Base-by-base conservation (phyloP, 1,140 invertebrate species). In the Drosophila ficusphila region DNA sequence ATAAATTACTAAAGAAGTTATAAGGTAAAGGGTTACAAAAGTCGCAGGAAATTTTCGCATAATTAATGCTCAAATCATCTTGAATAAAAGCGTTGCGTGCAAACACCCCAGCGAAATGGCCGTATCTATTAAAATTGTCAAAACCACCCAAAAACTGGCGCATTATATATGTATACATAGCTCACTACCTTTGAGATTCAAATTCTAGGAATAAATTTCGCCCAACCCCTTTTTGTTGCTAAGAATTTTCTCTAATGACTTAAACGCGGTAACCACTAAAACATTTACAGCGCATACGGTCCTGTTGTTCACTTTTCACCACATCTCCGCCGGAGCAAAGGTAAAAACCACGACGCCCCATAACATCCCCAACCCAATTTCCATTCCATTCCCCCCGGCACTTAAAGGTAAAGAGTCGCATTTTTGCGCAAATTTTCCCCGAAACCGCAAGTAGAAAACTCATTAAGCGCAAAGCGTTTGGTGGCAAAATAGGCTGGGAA, bases 231-330 rank as follows among this genome's bases (percentile, higher is more conserved):
- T 76, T 75, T 65, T 47, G 52, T 69, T 52, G 68, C 54, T 52
- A 85, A 61, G 79, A 85, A 86, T 86, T 86, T 86, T 76, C 67
- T 81, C 82, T 86, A 85, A 86, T 85, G 79, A 85, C 79, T 85
- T 85, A 85, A 85, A 81, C 79, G 79, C 82, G 71, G 79, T 65
- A 86, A 85, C 79, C 79, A 76, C 79, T 86, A 76, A 85, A 85
- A 86, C 79, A 85, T 86, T 85, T 86, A 86, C 81, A 86, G 74
- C 79, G 61, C 53, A 64, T 62, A 58, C 46, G 65, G 65, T 23
- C 18, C 57, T 23, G 57, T 27, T 64, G 39, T 61, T 38, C 39
- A 21, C 39, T 33, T 4, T 11, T 34, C 31, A 47, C 33, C 44
- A 29, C 51, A 52, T 21, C 39, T 39, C 25, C 23, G 25, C 36